phyloP scores from a whole-genome alignment of 2,888 invertebrate species.

The Tinea pellionella region DNA sequence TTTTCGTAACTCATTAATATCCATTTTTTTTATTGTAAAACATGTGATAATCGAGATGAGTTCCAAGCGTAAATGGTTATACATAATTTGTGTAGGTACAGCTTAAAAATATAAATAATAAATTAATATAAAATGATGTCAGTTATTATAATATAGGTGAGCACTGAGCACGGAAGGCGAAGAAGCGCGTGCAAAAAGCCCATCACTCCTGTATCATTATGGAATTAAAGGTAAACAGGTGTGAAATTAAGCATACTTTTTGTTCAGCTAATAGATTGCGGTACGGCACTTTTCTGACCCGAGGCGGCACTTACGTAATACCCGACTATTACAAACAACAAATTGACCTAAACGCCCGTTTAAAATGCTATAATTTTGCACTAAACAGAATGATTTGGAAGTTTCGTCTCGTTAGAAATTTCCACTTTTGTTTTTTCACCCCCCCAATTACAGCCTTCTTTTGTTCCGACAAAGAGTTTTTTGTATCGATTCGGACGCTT shows the following conservation, averaged over 20 bases:
- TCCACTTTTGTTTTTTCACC: conserved; percentile 61
- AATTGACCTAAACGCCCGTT: conserved; percentile 57
- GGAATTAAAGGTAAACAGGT: conserved; percentile 64
- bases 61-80: too few relatives aligned
- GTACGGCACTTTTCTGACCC: conserved; percentile 42
- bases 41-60: too few relatives aligned
- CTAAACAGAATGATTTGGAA: conserved; percentile 63
- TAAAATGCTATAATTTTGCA: conserved; percentile 65
- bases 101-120: not conserved
- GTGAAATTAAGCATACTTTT: conserved; percentile 65
- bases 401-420: conserved; percentile 63
- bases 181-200: conserved; percentile 47
- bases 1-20: conserved; percentile 9
- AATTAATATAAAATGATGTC: not conserved
- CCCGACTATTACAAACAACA: conserved; percentile 47
- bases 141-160: not conserved
- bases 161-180: conserved; percentile 15
- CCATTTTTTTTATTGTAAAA: too few relatives aligned
- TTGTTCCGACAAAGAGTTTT: conserved; percentile 50
- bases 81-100: too few relatives aligned
- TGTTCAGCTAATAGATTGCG: conserved; percentile 56
- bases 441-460: conserved; percentile 49
- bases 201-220: conserved; percentile 50
- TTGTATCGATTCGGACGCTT: conserved; percentile 37
- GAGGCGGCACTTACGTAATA: conserved; percentile 51